Conservation (phyloP, 1,140 invertebrate genomes). For the Vollenhovia emeryi region DNA sequence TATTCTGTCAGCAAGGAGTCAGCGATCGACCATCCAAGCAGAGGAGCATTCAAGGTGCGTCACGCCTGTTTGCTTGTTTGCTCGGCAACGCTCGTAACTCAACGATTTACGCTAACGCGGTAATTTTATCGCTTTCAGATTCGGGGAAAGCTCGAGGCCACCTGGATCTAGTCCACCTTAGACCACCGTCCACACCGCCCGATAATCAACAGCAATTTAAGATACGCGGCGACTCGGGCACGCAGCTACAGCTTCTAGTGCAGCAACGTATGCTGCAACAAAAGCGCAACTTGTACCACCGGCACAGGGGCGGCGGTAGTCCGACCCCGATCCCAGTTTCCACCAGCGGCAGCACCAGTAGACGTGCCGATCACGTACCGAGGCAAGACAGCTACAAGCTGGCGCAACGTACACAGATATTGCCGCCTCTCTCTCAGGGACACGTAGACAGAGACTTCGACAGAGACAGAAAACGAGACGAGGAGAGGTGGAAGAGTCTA, state of each 20-base stretch:
- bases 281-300: conserved; percentile 88
- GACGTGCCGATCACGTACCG: conserved; percentile 83
- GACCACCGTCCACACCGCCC: conserved; percentile 76
- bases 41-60: conserved; percentile 80
- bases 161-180: conserved; percentile 79
- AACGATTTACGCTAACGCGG: not conserved
- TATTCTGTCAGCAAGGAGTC: conserved; percentile 78
- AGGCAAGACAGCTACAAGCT: conserved; percentile 88
- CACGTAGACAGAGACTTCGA: conserved; percentile 76
- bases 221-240: conserved; percentile 77
- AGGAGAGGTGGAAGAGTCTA: conserved; percentile 82
- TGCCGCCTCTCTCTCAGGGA: conserved; percentile 82
- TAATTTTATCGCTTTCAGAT: conserved; percentile 64
- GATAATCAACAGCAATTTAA: conserved; percentile 79
- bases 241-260: conserved; percentile 86
- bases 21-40: conserved; percentile 78
- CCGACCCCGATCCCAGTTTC: conserved; percentile 74
- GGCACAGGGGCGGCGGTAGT: conserved; percentile 84
- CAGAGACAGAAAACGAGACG: conserved; percentile 77
- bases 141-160: conserved; percentile 81
- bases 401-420: conserved; percentile 87
- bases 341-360: conserved; percentile 76
- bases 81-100: not conserved
- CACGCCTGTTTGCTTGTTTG: not conserved
- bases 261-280: conserved; percentile 87